Evolutionary conservation across 1,140 invertebrate species (phyloP), one percentile per base, ranked within the genome.

Genomic region (Doryteuthis pealeii): DNA sequence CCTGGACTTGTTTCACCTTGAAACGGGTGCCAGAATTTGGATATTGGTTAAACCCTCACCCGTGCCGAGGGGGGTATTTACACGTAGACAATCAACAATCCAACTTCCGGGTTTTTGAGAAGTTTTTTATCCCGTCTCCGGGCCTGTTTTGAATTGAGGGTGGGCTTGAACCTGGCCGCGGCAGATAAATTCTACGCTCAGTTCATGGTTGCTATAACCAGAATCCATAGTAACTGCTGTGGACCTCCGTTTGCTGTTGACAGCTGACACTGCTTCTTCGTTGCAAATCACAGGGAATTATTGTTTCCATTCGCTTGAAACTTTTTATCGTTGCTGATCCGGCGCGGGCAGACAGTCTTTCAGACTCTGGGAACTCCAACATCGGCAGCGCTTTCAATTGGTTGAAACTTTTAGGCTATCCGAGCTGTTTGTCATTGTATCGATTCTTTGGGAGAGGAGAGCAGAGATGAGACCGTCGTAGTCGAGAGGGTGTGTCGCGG

Each of bases 391-490:
- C 35, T 40, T 40, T 68, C 66, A 33, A 68, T 68, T 5, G 66
- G 66, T 33, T 68, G 26, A 31, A 68, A 68, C 30, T 68, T n/a
- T 68, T 12, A 32, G 10, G 18, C 18, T 68, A 12, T 68, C 66
- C 30, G 28, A 31, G 22, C 66, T 30, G 28, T n/a, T 68, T 33
- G 12, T 68, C 30, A 68, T 33, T 32, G 31, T 32, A 32, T 33
- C 66, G 12, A 68, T 6, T 68, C 30, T 28, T 33, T 68, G n/a
- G n/a, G 22, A 33, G 32, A 6, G 66, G n/a, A 68, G 30, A 68
- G 66, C 15, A 68, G 32, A 68, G 66, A 68, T 8, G 66, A 68
- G 30, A 68, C 66, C 22, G n/a, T 68, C 66, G 30, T 68, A 32
- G 66, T 68, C 66, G 8, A 68, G 31, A 6, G 66, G n/a, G 66